A percentile compares a stretch with the other conserved stretches of the same genome.
Conservation (phyloP, 2,888 invertebrate genomes). For the Tiliacea aurago region DNA sequence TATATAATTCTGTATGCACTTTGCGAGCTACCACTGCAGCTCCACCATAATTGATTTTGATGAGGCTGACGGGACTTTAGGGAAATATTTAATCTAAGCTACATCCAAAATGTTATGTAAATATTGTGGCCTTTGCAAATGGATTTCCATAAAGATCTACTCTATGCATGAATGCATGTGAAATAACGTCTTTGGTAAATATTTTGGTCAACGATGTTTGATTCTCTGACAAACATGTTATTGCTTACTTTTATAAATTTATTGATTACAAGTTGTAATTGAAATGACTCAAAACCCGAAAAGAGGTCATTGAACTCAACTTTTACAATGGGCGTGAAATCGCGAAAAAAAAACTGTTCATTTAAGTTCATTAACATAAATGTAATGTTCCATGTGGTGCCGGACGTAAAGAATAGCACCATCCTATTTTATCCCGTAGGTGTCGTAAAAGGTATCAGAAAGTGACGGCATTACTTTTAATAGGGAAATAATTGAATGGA, state of each 20-base stretch:
- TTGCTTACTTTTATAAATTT: background rate
- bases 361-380: too few relatives aligned
- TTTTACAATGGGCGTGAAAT: background rate
- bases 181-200: constrained; percentile 18
- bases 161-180: constrained; percentile 2
- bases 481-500: too few relatives aligned
- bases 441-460: too few relatives aligned
- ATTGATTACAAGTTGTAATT: background rate
- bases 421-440: too few relatives aligned
- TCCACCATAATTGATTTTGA: constrained; percentile 6
- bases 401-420: too few relatives aligned
- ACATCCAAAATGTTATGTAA: constrained; percentile 36
- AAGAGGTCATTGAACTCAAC: background rate
- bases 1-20: too few relatives aligned
- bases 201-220: constrained; percentile 8
- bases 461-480: too few relatives aligned
- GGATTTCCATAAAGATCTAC: constrained; percentile 28
- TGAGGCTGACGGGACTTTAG: background rate
- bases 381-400: too few relatives aligned
- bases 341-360: too few relatives aligned
- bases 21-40: too few relatives aligned
- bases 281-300: background rate
- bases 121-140: constrained; percentile 28
- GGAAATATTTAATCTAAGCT: background rate
- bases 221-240: constrained; percentile 1